Percentiles rank a stretch among this genome's conserved stretches.
phyloP scores from a whole-genome alignment of 2,797 vertebrate species.

The Scleropages formosus region DNA sequence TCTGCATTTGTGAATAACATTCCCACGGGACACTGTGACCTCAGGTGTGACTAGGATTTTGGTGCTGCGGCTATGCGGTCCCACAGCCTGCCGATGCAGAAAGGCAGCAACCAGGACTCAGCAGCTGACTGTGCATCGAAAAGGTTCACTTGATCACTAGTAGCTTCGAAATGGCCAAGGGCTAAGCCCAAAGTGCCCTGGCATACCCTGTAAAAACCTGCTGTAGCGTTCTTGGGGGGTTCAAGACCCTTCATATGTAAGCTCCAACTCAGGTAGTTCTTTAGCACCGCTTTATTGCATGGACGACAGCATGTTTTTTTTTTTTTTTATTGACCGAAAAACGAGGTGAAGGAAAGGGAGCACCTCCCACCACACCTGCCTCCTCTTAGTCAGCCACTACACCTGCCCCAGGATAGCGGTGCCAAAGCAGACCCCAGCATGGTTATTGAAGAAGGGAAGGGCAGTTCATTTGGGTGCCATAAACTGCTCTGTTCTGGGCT shows the following conservation, averaged over 20 bases:
- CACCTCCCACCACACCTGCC: too few species aligned
- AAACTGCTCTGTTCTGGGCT: not conserved
- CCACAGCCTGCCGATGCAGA: not conserved
- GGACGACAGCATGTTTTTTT: too few species aligned
- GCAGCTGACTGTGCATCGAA: not conserved
- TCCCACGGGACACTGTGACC: not conserved
- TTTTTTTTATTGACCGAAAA: too few species aligned
- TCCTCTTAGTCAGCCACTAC: conserved; percentile 1
- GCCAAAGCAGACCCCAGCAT: not conserved
- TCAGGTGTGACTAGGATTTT: not conserved
- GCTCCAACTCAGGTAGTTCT: too few species aligned
- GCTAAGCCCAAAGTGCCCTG: not conserved
- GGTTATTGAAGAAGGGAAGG: not conserved
- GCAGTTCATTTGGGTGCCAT: conserved; percentile 14
- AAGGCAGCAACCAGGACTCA: not conserved
- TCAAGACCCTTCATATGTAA: too few species aligned
- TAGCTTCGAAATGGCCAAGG: too few species aligned
- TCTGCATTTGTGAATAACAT: not conserved
- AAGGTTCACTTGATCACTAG: not conserved
- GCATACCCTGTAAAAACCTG: conserved; percentile 20
- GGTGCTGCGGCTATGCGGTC: not conserved
- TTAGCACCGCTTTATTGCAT: too few species aligned
- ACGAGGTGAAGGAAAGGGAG: too few species aligned
- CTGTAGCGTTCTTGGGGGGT: too few species aligned
- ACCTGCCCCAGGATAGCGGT: not conserved